Percentiles rank a stretch among this genome's conserved stretches.
Evolutionary conservation across 2,888 invertebrate genomes (phyloP).

Genomic region (Bellardia bayeri): DNA sequence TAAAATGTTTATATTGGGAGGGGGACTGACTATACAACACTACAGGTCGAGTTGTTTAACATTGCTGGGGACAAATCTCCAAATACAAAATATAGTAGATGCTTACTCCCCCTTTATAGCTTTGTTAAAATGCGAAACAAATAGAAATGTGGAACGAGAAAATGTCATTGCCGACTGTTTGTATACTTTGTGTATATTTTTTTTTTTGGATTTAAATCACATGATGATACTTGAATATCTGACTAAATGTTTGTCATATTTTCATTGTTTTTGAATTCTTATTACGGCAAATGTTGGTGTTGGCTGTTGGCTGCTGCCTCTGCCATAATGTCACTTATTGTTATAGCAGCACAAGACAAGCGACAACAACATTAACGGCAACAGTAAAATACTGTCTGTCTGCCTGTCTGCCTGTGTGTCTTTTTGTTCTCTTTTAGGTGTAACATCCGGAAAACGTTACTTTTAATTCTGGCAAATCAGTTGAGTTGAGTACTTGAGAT

Average conservation of each 20-base stretch:
- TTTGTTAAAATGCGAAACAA: neutral
- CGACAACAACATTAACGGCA: constrained; percentile 3
- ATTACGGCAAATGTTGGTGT: neutral
- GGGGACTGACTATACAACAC: neutral
- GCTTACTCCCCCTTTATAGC: neutral
- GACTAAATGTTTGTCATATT: constrained; percentile 29
- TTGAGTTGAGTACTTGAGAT: constrained; percentile 10
- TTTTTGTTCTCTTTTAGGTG: constrained; percentile 7
- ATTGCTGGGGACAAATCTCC: constrained; percentile 7
- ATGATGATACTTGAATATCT: constrained; percentile 26
- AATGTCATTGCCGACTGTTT: neutral
- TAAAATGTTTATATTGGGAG: neutral
- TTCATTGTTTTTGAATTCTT: neutral
- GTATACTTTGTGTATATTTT: too few relatives aligned
- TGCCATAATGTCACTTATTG: constrained; percentile 26
- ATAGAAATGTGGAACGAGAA: neutral
- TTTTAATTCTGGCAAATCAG: constrained; percentile 15
- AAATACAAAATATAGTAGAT: neutral
- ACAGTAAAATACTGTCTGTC: neutral
- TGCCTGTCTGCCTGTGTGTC: neutral
- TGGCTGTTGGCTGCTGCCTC: neutral
- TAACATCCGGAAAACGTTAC: constrained; percentile 19
- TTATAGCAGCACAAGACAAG: neutral
- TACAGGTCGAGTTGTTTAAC: constrained; percentile 8
- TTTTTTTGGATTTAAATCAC: constrained; percentile 1